Percentiles rank a stretch among this genome's conserved stretches.
phyloP scores from a whole-genome alignment of 2,888 invertebrate genomes.

The Chromoteleia sp. region DNA sequence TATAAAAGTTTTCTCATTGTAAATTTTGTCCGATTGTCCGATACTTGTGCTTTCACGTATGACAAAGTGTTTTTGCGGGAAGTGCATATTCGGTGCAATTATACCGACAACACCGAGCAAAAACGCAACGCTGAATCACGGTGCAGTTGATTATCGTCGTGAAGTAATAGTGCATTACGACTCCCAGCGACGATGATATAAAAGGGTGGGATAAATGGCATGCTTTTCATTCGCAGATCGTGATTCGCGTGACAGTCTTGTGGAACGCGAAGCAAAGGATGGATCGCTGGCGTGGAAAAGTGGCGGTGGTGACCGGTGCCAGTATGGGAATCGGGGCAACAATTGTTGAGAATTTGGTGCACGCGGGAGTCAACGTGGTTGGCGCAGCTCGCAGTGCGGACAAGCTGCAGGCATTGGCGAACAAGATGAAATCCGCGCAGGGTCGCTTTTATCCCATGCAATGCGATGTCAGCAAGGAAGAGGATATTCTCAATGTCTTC shows the following conservation, averaged over 20 bases:
- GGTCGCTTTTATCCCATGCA: slow-evolving; percentile 80
- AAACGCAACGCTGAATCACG: no score
- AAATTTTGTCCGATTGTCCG: no score
- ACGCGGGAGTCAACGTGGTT: slow-evolving; percentile 83
- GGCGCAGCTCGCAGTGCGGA: slow-evolving; percentile 84
- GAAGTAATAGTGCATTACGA: not conserved
- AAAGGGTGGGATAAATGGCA: not conserved
- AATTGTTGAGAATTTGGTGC: slow-evolving; percentile 81
- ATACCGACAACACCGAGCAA: no score
- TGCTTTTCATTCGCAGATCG: slow-evolving; percentile 13
- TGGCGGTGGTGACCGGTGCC: slow-evolving; percentile 85
- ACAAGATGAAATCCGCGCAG: slow-evolving; percentile 78
- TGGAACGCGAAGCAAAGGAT: slow-evolving; percentile 56
- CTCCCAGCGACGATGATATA: slow-evolving; percentile 1
- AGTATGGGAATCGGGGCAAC: slow-evolving; percentile 85
- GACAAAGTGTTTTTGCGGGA: no score
- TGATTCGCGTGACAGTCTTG: slow-evolving; percentile 10
- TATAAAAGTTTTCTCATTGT: no score
- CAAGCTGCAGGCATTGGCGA: slow-evolving; percentile 81
- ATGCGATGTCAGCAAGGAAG: slow-evolving; percentile 86
- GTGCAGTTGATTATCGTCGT: no score
- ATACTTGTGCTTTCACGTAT: no score
- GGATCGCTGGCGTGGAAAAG: slow-evolving; percentile 84
- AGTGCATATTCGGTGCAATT: no score
- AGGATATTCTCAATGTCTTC: slow-evolving; percentile 86